Evolutionary conservation across 2,888 invertebrate species (phyloP).

Genomic region (Drosophila macrospina): DNA sequence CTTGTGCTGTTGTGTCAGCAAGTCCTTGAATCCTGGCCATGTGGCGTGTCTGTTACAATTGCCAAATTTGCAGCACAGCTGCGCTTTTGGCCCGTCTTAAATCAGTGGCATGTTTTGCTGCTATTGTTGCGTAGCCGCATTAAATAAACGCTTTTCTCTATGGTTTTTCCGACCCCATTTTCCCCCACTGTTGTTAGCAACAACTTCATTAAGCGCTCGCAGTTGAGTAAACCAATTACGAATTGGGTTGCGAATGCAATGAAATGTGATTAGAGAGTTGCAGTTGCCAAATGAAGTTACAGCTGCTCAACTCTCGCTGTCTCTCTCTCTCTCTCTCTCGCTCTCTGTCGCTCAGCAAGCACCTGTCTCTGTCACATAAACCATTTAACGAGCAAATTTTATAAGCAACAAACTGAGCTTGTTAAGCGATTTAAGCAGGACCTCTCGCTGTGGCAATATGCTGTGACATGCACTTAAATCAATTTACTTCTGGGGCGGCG

Average conservation of each 20-base stretch:
- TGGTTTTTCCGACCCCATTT: background rate
- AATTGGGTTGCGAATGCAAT: slow-evolving; percentile 50
- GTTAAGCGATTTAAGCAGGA: slow-evolving; percentile 72
- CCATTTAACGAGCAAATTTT: slow-evolving; percentile 74
- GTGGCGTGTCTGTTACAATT: slow-evolving; percentile 27
- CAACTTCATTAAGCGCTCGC: slow-evolving; percentile 72
- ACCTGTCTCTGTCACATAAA: slow-evolving; percentile 57
- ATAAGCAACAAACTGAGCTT: slow-evolving; percentile 76
- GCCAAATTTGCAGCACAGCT: slow-evolving; percentile 10
- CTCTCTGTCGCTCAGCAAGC: too few relatives aligned
- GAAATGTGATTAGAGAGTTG: slow-evolving; percentile 78
- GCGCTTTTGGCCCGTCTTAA: background rate
- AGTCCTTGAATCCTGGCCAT: slow-evolving; percentile 11
- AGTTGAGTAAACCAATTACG: slow-evolving; percentile 73
- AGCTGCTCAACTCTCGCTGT: too few relatives aligned
- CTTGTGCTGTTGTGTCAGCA: slow-evolving; percentile 13
- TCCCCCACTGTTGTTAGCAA: slow-evolving; percentile 14
- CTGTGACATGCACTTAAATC: slow-evolving; percentile 80
- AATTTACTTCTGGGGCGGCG: slow-evolving; percentile 65
- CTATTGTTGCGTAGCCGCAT: background rate
- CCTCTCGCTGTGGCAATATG: slow-evolving; percentile 50
- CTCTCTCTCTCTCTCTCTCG: background rate
- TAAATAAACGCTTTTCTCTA: background rate
- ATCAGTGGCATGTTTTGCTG: background rate
- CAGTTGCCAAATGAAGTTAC: slow-evolving; percentile 55